Base-by-base conservation (phyloP, 1,140 invertebrate species). In the Colletes gigas region DNA sequence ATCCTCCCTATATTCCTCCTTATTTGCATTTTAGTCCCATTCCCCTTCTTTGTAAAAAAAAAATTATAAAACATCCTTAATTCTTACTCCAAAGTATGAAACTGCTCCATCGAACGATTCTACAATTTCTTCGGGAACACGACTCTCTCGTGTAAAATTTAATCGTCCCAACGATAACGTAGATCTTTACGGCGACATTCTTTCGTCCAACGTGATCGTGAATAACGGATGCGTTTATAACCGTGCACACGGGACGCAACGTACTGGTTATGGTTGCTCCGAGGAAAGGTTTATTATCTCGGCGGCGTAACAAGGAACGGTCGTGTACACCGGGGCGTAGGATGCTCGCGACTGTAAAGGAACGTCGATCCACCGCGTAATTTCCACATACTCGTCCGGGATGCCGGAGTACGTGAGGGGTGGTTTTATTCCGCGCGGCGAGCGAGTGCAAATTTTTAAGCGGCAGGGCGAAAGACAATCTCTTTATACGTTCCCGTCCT, bases 371-470 rank as follows among this genome's bases (percentile, higher is more conserved):
- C 65, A n/a, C 39, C 44, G 65, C 39, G 65, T 66, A 66, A 66
- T 66, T 66, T 66, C 65, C 65, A 66, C 44, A 9, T 44, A 19
- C 17, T 12, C 30, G 55, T 57, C n/a, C 14, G 0, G 65, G 7
- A 12, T 50, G 44, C 44, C 9, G 44, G 44, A 47, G 44, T 4
- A 47, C 44, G n/a, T 30, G 19, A 47, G 30, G 12, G 30, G 19
- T 79, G 81, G 68, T 81, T 76, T 85, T 63, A 68, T 77, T 60
- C 60, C 57, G 65, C 4, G 69, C 39, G 81, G 82, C 80, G 69
- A 78, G 63, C 3, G 63, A 82, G 83, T 78, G 81, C 82, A 81
- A 83, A 87, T 86, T 87, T 86, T 87, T 86, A 87, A 87, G 78
- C 82, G 78, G 57, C 50, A 62, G 68, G 39, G 17, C 62, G 78